Conservation (phyloP, 2,797 vertebrate genomes). For the Pipistrellus pygmaeus region DNA sequence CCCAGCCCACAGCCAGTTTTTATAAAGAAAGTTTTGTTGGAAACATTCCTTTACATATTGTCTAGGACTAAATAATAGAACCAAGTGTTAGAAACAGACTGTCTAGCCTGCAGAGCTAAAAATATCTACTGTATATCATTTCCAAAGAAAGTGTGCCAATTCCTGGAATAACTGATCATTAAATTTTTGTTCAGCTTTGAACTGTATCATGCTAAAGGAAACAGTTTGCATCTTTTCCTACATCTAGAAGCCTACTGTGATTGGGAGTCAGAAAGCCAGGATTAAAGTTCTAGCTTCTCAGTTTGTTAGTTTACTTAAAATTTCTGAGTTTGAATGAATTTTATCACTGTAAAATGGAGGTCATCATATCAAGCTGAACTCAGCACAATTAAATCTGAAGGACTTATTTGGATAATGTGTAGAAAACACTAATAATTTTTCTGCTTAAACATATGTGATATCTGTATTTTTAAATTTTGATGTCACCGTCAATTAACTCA, state of each 20-base stretch:
- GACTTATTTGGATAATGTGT: background rate
- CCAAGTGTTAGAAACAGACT: background rate
- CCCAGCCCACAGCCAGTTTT: background rate
- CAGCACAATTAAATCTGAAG: slow-evolving; percentile 19
- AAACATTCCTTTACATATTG: background rate
- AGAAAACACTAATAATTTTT: background rate
- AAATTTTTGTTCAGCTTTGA: background rate
- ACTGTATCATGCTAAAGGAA: background rate
- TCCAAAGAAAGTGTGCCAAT: background rate
- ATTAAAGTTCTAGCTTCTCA: background rate
- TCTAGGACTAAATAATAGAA: background rate
- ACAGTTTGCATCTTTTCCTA: background rate
- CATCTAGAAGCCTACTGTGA: background rate
- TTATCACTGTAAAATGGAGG: background rate
- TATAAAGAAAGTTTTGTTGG: background rate
- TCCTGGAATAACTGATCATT: background rate
- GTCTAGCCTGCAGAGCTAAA: background rate
- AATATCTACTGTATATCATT: background rate
- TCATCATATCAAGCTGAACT: background rate
- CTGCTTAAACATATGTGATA: background rate
- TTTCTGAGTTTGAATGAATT: background rate
- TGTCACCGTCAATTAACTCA: background rate
- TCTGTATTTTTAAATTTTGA: background rate
- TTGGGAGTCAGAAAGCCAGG: background rate
- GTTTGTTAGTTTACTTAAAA: background rate